Conservation (phyloP, 2,888 invertebrate genomes). For the Monopis laevigella region DNA sequence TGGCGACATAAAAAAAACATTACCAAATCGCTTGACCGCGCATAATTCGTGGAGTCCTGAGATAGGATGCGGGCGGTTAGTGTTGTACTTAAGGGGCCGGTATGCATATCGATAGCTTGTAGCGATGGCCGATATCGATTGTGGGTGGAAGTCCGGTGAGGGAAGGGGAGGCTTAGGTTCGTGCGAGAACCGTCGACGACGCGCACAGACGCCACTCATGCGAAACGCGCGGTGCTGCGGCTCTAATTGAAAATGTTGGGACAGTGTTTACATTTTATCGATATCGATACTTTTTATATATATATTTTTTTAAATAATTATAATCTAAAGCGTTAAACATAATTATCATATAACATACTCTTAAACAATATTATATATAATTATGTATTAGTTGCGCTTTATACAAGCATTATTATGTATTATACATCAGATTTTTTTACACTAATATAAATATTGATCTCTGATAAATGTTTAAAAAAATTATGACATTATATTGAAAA, state of each 20-base stretch:
- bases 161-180: conserved; percentile 15
- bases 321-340: too few species aligned
- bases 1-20: too few species aligned
- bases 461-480: too few species aligned
- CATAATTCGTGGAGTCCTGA: conserved; percentile 44
- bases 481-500: too few species aligned
- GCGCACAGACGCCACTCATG: conserved; percentile 56
- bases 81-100: conserved; percentile 12
- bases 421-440: too few species aligned
- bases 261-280: conserved; percentile 28
- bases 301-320: too few species aligned
- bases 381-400: too few species aligned
- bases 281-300: conserved; percentile 19
- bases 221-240: conserved; percentile 43
- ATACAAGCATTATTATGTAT: too few species aligned
- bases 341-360: too few species aligned
- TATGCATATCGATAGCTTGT: conserved; percentile 14
- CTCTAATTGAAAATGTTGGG: conserved; percentile 53
- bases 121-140: conserved; percentile 47
- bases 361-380: too few species aligned
- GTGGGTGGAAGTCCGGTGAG: conserved; percentile 22
- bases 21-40: conserved; percentile 64
- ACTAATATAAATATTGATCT: too few species aligned
- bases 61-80: conserved; percentile 8
- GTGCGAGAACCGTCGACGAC: conserved; percentile 32